Evolutionary conservation across 2,888 invertebrate genomes (phyloP).

Genomic region (Ophonus ardosiacus): DNA sequence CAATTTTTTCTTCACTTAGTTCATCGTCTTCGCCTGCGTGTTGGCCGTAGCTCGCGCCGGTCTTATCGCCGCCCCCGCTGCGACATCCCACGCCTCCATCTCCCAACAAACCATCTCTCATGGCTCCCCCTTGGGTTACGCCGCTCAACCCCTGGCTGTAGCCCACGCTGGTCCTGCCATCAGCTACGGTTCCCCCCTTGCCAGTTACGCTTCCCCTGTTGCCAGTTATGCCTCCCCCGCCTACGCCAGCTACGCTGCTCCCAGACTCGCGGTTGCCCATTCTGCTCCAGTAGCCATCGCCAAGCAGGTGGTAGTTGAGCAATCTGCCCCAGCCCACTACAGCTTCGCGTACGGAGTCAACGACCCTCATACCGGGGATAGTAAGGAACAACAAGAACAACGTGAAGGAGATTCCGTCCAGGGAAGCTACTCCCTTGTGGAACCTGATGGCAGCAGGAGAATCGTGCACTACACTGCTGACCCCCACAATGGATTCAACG

Average conservation of each 20-base stretch:
- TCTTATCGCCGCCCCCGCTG: constrained; percentile 65
- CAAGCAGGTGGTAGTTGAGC: constrained; percentile 56
- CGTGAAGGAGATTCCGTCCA: neutral
- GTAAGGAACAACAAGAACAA: neutral
- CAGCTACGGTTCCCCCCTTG: too few relatives aligned
- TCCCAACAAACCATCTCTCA: constrained; percentile 66
- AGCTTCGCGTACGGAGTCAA: neutral
- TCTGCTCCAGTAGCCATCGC: constrained; percentile 69
- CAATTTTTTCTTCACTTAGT: neutral
- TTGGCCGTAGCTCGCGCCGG: constrained; percentile 65
- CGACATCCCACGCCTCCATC: constrained; percentile 62
- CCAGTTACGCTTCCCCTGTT: constrained; percentile 44
- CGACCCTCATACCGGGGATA: neutral
- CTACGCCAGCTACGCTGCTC: constrained; percentile 46
- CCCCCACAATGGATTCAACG: neutral
- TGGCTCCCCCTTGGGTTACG: constrained; percentile 64
- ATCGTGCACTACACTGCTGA: neutral
- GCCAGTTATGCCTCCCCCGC: constrained; percentile 38
- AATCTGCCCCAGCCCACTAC: neutral
- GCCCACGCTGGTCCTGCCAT: constrained; percentile 55
- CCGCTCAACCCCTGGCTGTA: constrained; percentile 15
- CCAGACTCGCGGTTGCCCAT: constrained; percentile 63
- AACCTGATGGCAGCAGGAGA: neutral
- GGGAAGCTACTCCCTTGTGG: neutral
- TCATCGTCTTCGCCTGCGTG: constrained; percentile 64